Percentiles rank a stretch among this genome's conserved stretches.
Evolutionary conservation across 1,140 invertebrate genomes (phyloP).

Genomic region (Trinorchestia longiramus): DNA sequence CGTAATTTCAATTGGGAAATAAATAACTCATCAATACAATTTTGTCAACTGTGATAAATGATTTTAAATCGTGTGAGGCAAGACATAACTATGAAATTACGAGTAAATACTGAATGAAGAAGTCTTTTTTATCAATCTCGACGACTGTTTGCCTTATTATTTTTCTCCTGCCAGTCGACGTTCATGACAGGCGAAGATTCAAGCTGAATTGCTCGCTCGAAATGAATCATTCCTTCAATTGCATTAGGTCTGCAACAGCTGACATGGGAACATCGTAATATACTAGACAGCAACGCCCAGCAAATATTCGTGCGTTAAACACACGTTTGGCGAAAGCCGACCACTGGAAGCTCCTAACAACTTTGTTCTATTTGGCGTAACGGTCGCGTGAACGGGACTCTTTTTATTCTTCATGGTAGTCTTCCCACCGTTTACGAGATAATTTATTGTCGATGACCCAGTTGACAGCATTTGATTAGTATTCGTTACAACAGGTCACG

Average conservation of each 20-base stretch:
- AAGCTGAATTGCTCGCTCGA: neutral
- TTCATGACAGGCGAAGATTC: too few species aligned
- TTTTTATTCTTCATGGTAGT: conserved; percentile 42
- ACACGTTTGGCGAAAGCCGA: neutral
- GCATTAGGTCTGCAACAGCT: neutral
- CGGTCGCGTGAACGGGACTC: neutral
- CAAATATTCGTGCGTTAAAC: neutral
- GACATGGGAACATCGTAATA: neutral
- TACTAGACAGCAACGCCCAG: neutral
- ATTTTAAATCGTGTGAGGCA: too few species aligned
- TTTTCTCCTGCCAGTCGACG: too few species aligned
- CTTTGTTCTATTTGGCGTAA: conserved; percentile 5
- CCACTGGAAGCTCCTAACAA: neutral
- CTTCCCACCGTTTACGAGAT: conserved; percentile 38
- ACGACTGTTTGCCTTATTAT: too few species aligned
- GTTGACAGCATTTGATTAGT: conserved; percentile 47
- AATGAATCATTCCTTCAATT: neutral
- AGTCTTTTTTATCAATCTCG: too few species aligned
- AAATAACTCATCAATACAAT: too few species aligned
- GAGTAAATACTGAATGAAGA: too few species aligned
- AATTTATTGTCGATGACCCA: conserved; percentile 20
- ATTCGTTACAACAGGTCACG: conserved; percentile 39
- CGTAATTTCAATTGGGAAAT: too few species aligned
- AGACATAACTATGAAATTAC: too few species aligned
- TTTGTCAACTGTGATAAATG: too few species aligned